A percentile compares a stretch with the other conserved stretches of the same genome.
These are phyloP conservation scores for Coluber constrictor DNA, from an alignment of 2,797 vertebrate species.

Conservation along the genomic window DNA sequence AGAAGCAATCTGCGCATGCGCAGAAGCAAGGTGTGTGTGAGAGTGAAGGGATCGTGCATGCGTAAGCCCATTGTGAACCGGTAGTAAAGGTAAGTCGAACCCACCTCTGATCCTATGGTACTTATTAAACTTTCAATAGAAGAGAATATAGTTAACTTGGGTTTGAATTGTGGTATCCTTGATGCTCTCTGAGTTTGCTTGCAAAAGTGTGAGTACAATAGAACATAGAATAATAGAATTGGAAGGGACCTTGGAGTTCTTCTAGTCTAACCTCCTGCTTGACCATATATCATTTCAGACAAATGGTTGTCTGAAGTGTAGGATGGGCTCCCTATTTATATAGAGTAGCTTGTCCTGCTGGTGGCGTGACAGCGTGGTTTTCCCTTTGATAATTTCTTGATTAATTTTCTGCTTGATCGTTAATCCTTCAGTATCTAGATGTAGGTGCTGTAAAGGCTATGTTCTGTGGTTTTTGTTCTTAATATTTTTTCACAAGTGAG, in stretches of 20 bases:
- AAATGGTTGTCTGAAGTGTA: neutral
- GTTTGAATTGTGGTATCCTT: neutral
- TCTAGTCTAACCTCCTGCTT: neutral
- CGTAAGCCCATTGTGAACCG: too few relatives aligned
- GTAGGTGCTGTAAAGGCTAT: neutral
- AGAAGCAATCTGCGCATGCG: too few relatives aligned
- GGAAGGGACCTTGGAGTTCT: neutral
- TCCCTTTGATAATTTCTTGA: neutral
- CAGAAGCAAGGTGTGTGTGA: too few relatives aligned
- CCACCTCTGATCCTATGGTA: neutral
- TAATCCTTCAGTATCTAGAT: neutral
- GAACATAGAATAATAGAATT: neutral
- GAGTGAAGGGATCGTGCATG: too few relatives aligned
- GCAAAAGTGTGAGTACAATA: neutral
- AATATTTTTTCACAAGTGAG: neutral
- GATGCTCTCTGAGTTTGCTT: neutral
- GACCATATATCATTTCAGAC: neutral
- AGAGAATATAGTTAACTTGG: neutral
- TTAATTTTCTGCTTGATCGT: neutral
- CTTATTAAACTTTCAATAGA: neutral
- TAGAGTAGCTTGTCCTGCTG: too few relatives aligned
- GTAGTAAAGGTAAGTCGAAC: too few relatives aligned
- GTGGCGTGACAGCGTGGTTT: accelerated
- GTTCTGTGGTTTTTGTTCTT: neutral
- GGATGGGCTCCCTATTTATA: neutral